Evolutionary conservation across 2,888 invertebrate genomes (phyloP).

Genomic region (Limnephilus marmoratus): DNA sequence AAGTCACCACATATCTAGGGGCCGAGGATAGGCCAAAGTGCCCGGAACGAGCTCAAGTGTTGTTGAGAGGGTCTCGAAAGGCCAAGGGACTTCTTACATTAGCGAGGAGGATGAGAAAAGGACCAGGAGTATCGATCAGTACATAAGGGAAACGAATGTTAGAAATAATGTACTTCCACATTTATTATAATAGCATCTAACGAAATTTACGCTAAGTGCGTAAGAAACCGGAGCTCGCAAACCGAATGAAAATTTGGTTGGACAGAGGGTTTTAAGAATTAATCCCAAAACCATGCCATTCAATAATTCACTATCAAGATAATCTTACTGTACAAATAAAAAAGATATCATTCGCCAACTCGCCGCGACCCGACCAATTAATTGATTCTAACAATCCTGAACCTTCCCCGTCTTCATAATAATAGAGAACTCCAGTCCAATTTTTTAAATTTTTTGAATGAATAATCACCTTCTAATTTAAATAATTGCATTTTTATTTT

Average conservation of each 20-base stretch:
- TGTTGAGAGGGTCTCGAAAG: not conserved
- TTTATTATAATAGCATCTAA: not conserved
- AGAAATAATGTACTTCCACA: not conserved
- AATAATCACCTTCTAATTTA: too few relatives aligned
- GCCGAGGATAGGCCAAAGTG: not conserved
- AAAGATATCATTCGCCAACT: not conserved
- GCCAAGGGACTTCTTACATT: not conserved
- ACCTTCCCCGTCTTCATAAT: too few relatives aligned
- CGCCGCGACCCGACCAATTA: too few relatives aligned
- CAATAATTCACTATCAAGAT: not conserved
- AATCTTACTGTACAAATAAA: not conserved
- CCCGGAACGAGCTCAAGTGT: not conserved
- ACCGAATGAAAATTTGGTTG: not conserved
- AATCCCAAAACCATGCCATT: not conserved
- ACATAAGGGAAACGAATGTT: constrained; percentile 5
- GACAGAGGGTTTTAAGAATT: not conserved
- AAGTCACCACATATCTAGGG: not conserved
- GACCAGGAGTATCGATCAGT: constrained; percentile 20
- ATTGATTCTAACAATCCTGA: too few relatives aligned
- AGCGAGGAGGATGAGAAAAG: constrained; percentile 10
- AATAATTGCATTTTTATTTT: too few relatives aligned
- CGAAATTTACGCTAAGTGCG: not conserved
- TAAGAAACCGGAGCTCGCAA: not conserved
- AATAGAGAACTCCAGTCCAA: too few relatives aligned
- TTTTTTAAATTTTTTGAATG: too few relatives aligned